Percentiles rank a stretch among this genome's conserved stretches.
These are phyloP conservation scores for Mustela erminea DNA, from an alignment of 2,797 vertebrate species.

Conservation along the genomic window DNA sequence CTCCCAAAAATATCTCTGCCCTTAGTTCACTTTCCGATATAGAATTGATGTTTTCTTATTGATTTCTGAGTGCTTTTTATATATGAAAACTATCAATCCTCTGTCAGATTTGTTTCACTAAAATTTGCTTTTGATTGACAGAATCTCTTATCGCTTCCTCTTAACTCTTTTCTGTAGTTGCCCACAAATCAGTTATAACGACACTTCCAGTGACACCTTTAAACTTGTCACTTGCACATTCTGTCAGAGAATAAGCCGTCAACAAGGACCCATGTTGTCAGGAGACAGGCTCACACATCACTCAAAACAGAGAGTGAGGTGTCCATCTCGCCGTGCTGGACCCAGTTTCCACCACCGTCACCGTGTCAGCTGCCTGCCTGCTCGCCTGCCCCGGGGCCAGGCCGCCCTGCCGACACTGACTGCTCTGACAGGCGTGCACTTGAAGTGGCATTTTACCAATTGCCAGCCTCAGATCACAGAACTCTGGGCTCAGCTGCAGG, in stretches of 20 bases:
- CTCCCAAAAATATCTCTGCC: not conserved
- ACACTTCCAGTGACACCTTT: not conserved
- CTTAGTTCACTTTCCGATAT: not conserved
- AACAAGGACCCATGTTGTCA: conserved; percentile 55
- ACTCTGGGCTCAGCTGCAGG: conserved; percentile 73
- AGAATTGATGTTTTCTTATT: conserved; percentile 57
- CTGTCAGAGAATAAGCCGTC: not conserved
- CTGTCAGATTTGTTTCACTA: conserved; percentile 26
- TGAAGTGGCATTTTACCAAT: conserved; percentile 79
- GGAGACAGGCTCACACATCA: not conserved
- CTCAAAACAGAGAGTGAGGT: conserved; percentile 49
- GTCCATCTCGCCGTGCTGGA: not conserved
- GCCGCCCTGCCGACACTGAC: not conserved
- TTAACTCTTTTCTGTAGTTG: conserved; percentile 10
- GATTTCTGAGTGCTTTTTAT: conserved; percentile 69
- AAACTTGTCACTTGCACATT: not conserved
- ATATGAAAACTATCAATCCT: conserved; percentile 27
- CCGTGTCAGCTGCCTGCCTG: not conserved
- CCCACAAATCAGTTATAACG: not conserved
- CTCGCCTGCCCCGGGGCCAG: conserved; percentile 44
- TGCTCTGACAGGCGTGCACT: conserved; percentile 71
- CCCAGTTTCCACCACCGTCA: not conserved
- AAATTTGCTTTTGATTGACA: conserved; percentile 61
- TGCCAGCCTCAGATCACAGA: conserved; percentile 73
- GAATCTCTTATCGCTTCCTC: not conserved